Evolutionary conservation across 1,140 invertebrate species (phyloP).

Genomic region (Drosophila ercepeae): DNA sequence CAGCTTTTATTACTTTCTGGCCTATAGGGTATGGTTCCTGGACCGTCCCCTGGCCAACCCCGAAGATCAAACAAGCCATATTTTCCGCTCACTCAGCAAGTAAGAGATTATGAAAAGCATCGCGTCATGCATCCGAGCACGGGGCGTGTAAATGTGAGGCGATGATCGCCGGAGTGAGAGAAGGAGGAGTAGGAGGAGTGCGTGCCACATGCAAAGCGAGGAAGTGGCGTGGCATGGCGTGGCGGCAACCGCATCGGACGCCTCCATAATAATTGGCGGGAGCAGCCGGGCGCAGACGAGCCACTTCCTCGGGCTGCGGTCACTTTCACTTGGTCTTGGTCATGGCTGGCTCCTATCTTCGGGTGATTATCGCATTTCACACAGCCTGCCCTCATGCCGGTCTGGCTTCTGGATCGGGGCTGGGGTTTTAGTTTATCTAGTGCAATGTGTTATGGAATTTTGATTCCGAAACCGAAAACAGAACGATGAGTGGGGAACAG

Average conservation of each 20-base stretch:
- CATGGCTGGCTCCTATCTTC: constrained; percentile 46
- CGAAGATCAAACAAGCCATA: constrained; percentile 30
- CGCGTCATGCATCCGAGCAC: constrained; percentile 33
- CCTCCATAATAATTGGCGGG: constrained; percentile 15
- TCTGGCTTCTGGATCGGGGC: not conserved
- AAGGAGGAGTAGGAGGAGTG: constrained; percentile 58
- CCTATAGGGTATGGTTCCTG: not conserved
- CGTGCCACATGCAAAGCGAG: constrained; percentile 73
- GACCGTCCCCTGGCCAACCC: not conserved
- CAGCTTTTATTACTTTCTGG: not conserved
- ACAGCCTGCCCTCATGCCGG: constrained; percentile 33
- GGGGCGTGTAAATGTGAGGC: constrained; percentile 20
- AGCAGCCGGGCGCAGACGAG: constrained; percentile 11
- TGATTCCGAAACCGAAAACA: constrained; percentile 35
- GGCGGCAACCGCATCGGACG: constrained; percentile 5
- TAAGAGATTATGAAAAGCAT: constrained; percentile 60
- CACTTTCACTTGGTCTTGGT: constrained; percentile 76
- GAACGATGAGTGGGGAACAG: constrained; percentile 52
- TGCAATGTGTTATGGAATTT: constrained; percentile 75
- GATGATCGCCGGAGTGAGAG: constrained; percentile 21
- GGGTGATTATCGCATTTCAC: constrained; percentile 54
- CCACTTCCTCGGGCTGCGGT: constrained; percentile 7
- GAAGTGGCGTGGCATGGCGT: not conserved
- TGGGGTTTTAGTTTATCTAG: constrained; percentile 51
- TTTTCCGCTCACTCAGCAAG: constrained; percentile 62